These are phyloP conservation scores for Crotophaga sulcirostris DNA, from an alignment of 2,113 vertebrate species.

Conservation along the genomic window DNA sequence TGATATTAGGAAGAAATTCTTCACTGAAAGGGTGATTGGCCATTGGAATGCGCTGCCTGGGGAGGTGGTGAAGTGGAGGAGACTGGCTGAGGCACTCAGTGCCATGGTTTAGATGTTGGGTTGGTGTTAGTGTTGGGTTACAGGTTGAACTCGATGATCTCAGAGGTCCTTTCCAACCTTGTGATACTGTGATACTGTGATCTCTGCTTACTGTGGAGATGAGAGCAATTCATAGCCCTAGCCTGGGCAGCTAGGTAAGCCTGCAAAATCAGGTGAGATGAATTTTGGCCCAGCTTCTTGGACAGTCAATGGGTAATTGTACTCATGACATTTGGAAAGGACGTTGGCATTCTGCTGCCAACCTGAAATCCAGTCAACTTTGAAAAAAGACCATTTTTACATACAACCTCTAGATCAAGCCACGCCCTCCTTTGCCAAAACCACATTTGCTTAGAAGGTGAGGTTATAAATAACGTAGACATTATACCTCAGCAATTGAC, in stretches of 20 bases:
- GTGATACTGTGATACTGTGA: too few relatives aligned
- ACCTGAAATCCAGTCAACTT: neutral
- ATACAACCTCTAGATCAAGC: neutral
- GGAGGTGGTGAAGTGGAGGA: too few relatives aligned
- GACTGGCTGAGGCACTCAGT: too few relatives aligned
- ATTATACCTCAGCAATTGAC: neutral
- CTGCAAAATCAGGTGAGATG: neutral
- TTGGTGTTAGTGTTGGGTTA: too few relatives aligned
- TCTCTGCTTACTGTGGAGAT: neutral
- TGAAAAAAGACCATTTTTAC: neutral
- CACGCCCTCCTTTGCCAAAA: neutral
- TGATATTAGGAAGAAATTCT: too few relatives aligned
- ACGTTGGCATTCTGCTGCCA: neutral
- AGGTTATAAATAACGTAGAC: neutral
- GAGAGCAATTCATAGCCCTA: neutral
- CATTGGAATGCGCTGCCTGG: too few relatives aligned
- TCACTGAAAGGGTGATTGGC: too few relatives aligned
- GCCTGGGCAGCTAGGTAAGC: neutral
- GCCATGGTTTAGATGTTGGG: too few relatives aligned
- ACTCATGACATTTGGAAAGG: neutral
- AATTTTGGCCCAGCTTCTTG: neutral
- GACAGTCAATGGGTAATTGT: neutral
- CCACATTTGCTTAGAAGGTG: neutral
- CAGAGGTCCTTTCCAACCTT: too few relatives aligned
- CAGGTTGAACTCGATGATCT: too few relatives aligned